Conservation (phyloP, 2,888 invertebrate genomes). For the Heliconius sara region DNA sequence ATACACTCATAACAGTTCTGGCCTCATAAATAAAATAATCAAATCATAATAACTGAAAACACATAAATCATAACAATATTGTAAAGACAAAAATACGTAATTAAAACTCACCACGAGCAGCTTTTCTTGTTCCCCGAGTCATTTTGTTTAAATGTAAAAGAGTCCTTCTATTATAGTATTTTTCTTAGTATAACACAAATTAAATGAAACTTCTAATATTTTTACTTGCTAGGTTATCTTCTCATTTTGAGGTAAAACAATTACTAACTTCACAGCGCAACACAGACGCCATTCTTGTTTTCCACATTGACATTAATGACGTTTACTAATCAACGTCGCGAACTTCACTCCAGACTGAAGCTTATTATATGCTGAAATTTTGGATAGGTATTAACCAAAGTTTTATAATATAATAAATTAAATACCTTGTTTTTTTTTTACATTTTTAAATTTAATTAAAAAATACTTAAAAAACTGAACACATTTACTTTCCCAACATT, state of each 20-base stretch:
- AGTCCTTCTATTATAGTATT: background rate
- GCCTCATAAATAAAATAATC: background rate
- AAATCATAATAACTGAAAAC: background rate
- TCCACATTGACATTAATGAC: conserved; percentile 21
- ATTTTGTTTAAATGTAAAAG: conserved; percentile 47
- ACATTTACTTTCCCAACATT: background rate
- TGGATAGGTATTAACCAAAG: too few species aligned
- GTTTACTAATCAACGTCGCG: background rate
- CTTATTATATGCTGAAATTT: too few species aligned
- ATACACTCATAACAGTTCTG: background rate
- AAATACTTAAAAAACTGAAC: background rate
- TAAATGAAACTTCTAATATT: conserved; percentile 1
- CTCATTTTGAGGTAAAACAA: conserved; percentile 17
- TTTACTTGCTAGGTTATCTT: conserved; percentile 19
- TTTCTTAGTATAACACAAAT: background rate
- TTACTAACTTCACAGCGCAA: conserved; percentile 26
- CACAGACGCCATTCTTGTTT: conserved; percentile 24
- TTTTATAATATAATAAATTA: too few species aligned
- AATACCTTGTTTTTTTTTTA: too few species aligned
- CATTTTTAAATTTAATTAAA: too few species aligned
- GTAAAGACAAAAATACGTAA: conserved; percentile 2
- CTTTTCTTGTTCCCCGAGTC: conserved; percentile 57
- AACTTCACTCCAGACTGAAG: conserved; percentile 19
- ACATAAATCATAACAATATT: conserved; percentile 11
- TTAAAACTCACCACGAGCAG: conserved; percentile 56